A percentile compares a stretch with the other conserved stretches of the same genome.
Conservation (phyloP, 2,888 invertebrate genomes). For the Netelia fuscicornis region DNA sequence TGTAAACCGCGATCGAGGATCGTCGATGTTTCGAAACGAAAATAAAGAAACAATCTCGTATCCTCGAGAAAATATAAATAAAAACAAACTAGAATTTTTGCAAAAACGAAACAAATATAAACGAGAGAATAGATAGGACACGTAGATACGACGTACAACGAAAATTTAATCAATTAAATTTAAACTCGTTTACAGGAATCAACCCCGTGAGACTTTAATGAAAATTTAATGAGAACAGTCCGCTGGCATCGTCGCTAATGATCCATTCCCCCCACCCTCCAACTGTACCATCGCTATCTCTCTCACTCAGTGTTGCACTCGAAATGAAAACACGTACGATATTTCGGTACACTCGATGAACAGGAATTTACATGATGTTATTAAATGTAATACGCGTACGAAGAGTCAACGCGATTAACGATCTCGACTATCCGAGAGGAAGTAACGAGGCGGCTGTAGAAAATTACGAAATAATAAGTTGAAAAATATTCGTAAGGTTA, state of each 20-base stretch:
- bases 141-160: not conserved
- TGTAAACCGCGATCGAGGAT: not conserved
- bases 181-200: not conserved
- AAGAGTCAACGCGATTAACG: too few relatives aligned
- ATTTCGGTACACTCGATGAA: not conserved
- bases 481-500: too few relatives aligned
- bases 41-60: not conserved
- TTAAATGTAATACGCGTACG: not conserved
- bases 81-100: not conserved
- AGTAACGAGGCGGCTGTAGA: too few relatives aligned
- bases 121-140: not conserved
- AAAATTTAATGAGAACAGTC: constrained; percentile 47
- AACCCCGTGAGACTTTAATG: constrained; percentile 12
- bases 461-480: too few relatives aligned
- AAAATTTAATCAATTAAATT: constrained; percentile 27
- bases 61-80: not conserved
- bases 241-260: not conserved
- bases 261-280: not conserved
- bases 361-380: not conserved
- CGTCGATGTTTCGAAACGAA: constrained; percentile 1
- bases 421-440: too few relatives aligned
- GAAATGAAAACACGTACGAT: constrained; percentile 21
- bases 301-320: not conserved
- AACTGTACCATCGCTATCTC: not conserved
- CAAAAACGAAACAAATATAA: not conserved